Conservation (phyloP, 2,797 vertebrate genomes). For the Hydrocynus forskahlii region DNA sequence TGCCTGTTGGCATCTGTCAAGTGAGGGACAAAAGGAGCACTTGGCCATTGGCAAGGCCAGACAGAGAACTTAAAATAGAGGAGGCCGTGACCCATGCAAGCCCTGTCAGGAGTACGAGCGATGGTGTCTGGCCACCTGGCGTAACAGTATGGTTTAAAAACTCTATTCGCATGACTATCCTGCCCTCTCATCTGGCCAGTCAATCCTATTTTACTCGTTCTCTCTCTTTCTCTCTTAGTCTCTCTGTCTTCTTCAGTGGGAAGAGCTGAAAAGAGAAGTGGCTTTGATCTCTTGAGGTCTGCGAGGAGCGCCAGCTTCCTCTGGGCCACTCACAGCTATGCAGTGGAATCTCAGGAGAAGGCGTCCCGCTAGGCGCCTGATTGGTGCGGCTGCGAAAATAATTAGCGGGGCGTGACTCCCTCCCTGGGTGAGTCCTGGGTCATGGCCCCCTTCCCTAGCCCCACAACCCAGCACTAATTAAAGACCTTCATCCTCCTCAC, state of each 20-base stretch:
- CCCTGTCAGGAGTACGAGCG: slow-evolving; percentile 7
- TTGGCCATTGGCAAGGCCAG: background rate
- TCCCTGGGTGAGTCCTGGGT: slow-evolving; percentile 42
- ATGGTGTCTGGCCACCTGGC: slow-evolving; percentile 29
- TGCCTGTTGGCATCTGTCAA: slow-evolving; percentile 41
- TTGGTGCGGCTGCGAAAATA: slow-evolving; percentile 44
- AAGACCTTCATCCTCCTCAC: slow-evolving; percentile 38
- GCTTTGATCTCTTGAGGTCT: slow-evolving; percentile 24
- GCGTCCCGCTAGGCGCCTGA: slow-evolving; percentile 25
- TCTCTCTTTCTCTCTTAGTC: too few relatives aligned
- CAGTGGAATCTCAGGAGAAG: slow-evolving; percentile 5
- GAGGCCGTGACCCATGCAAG: slow-evolving; percentile 24
- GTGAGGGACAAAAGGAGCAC: slow-evolving; percentile 24
- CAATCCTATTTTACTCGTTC: too few relatives aligned
- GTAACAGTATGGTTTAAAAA: background rate
- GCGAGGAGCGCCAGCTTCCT: background rate
- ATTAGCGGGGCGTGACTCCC: slow-evolving; percentile 41
- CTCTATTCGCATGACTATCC: background rate
- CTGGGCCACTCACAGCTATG: background rate
- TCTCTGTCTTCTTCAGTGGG: too few relatives aligned
- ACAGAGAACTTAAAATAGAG: slow-evolving; percentile 26
- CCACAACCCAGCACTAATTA: slow-evolving; percentile 37
- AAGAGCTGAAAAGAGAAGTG: background rate
- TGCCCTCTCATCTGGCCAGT: background rate
- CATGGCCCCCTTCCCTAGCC: slow-evolving; percentile 18